Evolutionary conservation across 2,888 invertebrate genomes (phyloP).

Genomic region (Caenorhabditis becei): DNA sequence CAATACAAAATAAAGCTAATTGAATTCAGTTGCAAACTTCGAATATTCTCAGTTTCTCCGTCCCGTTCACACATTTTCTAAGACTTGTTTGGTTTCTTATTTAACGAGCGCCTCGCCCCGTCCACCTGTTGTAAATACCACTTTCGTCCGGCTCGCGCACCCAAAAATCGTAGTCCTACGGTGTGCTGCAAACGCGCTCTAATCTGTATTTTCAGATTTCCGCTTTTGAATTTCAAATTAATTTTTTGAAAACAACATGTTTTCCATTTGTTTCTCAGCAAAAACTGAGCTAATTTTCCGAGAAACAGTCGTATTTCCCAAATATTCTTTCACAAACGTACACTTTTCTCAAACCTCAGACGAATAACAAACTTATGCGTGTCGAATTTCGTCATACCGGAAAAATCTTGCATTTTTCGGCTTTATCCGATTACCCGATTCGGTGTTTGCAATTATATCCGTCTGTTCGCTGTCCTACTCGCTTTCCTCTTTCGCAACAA

Average conservation of each 20-base stretch:
- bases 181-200: not conserved
- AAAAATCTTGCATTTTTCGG: conserved; percentile 20
- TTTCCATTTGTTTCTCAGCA: too few species aligned
- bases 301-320: too few species aligned
- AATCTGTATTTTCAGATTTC: not conserved
- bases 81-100: not conserved
- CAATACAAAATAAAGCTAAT: too few species aligned
- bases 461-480: conserved; percentile 11
- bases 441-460: conserved; percentile 45
- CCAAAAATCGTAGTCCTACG: conserved; percentile 17
- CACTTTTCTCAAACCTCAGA: too few species aligned
- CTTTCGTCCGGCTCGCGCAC: not conserved
- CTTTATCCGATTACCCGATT: conserved; percentile 23
- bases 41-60: conserved; percentile 17
- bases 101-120: not conserved
- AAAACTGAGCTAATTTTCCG: too few species aligned
- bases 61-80: not conserved
- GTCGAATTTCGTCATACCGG: too few species aligned
- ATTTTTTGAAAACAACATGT: too few species aligned
- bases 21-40: conserved; percentile 1
- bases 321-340: too few species aligned
- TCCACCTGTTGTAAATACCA: not conserved
- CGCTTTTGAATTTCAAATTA: not conserved
- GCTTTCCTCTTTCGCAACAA: conserved; percentile 18
- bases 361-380: too few species aligned